Conservation (phyloP, 2,797 vertebrate genomes). For the Danio tinwini region DNA sequence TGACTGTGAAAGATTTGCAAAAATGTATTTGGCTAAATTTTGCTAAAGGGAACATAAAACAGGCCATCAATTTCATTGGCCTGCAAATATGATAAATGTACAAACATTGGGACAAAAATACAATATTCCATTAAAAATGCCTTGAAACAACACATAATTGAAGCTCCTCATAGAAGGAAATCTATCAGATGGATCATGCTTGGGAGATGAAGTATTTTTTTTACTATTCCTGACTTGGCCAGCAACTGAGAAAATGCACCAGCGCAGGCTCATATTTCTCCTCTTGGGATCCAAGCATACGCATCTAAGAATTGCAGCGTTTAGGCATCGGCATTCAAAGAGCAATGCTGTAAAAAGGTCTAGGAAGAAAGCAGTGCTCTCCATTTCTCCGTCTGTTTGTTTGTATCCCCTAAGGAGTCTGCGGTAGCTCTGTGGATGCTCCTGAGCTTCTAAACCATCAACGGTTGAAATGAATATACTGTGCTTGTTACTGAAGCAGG, state of each 20-base stretch:
- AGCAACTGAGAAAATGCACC: constrained; percentile 22
- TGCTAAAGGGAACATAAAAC: constrained; percentile 12
- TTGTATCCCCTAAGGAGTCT: constrained; percentile 58
- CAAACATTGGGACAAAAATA: background rate
- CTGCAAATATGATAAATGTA: background rate
- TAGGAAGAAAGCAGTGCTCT: constrained; percentile 46
- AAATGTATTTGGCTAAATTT: constrained; percentile 7
- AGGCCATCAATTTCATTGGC: background rate
- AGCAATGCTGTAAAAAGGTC: constrained; percentile 46
- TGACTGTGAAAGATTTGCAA: constrained; percentile 4
- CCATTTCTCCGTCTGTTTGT: constrained; percentile 53
- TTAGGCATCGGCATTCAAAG: constrained; percentile 47
- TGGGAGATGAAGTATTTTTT: background rate
- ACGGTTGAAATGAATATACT: constrained; percentile 38
- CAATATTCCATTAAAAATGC: constrained; percentile 20
- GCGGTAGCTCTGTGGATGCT: constrained; percentile 44
- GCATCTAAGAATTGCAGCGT: constrained; percentile 47
- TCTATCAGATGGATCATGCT: constrained; percentile 25
- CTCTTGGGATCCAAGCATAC: constrained; percentile 49
- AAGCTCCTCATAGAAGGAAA: background rate
- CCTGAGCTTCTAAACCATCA: constrained; percentile 47
- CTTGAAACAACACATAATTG: background rate
- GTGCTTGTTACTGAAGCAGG: constrained; percentile 53
- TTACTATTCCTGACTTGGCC: background rate
- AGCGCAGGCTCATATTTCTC: constrained; percentile 47